Conservation (phyloP, 2,113 vertebrate genomes). For the Anas platyrhynchos region DNA sequence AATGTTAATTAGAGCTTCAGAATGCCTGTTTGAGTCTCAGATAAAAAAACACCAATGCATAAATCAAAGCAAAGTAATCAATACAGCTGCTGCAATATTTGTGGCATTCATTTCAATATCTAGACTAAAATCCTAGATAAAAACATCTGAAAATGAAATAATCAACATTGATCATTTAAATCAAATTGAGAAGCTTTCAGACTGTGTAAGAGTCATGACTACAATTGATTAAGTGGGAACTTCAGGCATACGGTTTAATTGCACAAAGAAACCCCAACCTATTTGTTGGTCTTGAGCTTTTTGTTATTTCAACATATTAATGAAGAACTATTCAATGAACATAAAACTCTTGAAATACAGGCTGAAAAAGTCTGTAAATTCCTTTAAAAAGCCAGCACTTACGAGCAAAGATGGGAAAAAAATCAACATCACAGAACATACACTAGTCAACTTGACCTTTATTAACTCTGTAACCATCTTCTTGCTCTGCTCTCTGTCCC, state of each 20-base stretch:
- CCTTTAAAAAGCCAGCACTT: slow-evolving; percentile 14
- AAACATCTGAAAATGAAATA: slow-evolving; percentile 59
- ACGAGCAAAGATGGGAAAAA: slow-evolving; percentile 21
- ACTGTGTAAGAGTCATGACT: slow-evolving; percentile 56
- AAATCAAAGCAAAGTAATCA: slow-evolving; percentile 70
- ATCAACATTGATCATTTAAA: slow-evolving; percentile 68
- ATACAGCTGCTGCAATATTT: slow-evolving; percentile 53
- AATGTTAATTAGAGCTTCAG: slow-evolving; percentile 71
- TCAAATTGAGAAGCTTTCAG: slow-evolving; percentile 74
- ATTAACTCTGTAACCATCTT: slow-evolving; percentile 25
- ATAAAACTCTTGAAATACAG: slow-evolving; percentile 16
- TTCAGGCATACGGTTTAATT: slow-evolving; percentile 57
- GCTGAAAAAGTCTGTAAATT: slow-evolving; percentile 21
- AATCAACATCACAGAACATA: background rate
- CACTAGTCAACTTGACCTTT: background rate
- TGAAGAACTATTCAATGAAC: slow-evolving; percentile 18
- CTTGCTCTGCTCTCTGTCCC: background rate
- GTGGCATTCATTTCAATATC: slow-evolving; percentile 31
- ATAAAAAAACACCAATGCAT: slow-evolving; percentile 42
- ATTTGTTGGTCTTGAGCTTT: slow-evolving; percentile 36
- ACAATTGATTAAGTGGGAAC: slow-evolving; percentile 59
- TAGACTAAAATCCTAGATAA: slow-evolving; percentile 56
- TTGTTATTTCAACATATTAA: slow-evolving; percentile 57
- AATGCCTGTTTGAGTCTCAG: slow-evolving; percentile 47
- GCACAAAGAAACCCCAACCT: slow-evolving; percentile 29